phyloP scores from a whole-genome alignment of 1,140 invertebrate species.

The Heterodera schachtii region DNA sequence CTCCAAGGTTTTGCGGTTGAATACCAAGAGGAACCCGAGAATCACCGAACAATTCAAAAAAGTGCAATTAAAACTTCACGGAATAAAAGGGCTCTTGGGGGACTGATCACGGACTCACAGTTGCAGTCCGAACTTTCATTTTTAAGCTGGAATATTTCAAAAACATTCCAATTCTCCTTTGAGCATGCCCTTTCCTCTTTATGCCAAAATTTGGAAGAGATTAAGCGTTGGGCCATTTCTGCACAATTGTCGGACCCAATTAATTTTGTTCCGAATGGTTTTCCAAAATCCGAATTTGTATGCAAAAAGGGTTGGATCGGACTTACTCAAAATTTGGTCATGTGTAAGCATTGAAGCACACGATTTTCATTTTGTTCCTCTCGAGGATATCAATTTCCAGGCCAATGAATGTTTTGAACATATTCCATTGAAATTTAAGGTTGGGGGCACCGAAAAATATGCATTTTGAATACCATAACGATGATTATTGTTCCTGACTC shows the following conservation, averaged over 20 bases:
- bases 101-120: background rate
- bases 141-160: background rate
- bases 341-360: background rate
- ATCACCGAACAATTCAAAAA: background rate
- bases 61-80: background rate
- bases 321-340: constrained; percentile 3
- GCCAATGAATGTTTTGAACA: background rate
- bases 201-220: background rate
- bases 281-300: constrained; percentile 3
- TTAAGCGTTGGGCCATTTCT: background rate
- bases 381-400: background rate
- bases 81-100: background rate
- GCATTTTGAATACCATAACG: background rate
- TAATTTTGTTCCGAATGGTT: background rate
- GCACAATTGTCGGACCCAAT: background rate
- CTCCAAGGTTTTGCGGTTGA: background rate
- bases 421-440: background rate
- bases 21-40: no score
- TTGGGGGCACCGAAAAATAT: background rate
- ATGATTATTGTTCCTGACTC: background rate
- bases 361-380: background rate
- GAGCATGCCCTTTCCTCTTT: background rate
- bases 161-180: background rate
- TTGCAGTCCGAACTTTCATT: constrained; percentile 1
- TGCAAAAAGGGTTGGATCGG: constrained; percentile 1